These are phyloP conservation scores for Myrmecobius fasciatus DNA, from an alignment of 2,113 vertebrate species.

Conservation along the genomic window DNA sequence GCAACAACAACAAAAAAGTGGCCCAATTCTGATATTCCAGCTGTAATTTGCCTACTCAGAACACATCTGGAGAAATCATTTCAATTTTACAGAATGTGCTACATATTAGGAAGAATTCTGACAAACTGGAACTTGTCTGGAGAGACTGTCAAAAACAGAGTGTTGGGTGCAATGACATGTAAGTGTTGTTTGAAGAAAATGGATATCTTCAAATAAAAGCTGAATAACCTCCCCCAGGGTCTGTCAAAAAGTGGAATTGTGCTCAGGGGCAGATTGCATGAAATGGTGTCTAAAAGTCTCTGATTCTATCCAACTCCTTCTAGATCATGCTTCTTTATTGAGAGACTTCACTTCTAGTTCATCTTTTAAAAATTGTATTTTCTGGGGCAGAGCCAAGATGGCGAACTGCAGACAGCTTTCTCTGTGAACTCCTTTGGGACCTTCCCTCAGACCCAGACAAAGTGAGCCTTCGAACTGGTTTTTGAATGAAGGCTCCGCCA, in stretches of 20 bases:
- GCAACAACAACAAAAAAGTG: not conserved
- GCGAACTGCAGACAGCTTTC: no score
- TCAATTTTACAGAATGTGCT: not conserved
- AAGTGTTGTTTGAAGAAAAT: not conserved
- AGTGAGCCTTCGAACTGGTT: no score
- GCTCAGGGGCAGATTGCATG: not conserved
- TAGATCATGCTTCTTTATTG: slow-evolving; percentile 37
- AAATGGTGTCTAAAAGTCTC: not conserved
- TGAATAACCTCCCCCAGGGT: not conserved
- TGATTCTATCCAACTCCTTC: not conserved
- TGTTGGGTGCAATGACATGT: not conserved
- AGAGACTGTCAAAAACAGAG: not conserved
- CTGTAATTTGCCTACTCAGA: not conserved
- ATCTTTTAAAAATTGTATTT: not conserved
- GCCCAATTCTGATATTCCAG: not conserved
- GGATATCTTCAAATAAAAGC: slow-evolving; percentile 2
- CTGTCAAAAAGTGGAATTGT: not conserved
- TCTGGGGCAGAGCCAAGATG: no score
- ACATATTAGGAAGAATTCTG: not conserved
- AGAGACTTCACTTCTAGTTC: slow-evolving; percentile 46
- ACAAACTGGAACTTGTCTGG: not conserved
- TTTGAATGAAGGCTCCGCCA: no score
- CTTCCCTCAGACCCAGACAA: no score
- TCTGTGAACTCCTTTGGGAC: no score
- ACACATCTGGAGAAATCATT: not conserved